These are phyloP conservation scores for Anableps anableps DNA, from an alignment of 2,797 vertebrate genomes.

Conservation along the genomic window DNA sequence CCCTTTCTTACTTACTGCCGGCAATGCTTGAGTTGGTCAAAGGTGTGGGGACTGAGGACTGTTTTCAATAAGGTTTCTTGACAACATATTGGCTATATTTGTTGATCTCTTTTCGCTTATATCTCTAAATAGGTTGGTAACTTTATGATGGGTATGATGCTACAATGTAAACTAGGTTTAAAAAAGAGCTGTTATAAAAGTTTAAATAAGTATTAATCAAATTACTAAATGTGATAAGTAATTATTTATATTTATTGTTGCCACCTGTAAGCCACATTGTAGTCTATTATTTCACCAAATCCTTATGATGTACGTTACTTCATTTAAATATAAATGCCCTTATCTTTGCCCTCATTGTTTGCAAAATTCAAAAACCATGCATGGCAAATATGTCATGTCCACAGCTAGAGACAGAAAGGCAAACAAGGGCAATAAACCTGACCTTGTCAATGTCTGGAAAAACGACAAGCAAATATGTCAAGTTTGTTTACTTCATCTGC, in stretches of 20 bases:
- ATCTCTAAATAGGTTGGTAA: neutral
- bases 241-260: neutral
- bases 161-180: neutral
- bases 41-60: neutral
- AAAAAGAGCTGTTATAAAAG: neutral
- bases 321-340: neutral
- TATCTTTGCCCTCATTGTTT: neutral
- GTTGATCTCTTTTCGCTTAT: neutral
- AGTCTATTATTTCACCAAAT: neutral
- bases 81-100: neutral
- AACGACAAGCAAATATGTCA: neutral
- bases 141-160: neutral
- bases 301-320: neutral
- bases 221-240: neutral
- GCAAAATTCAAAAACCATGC: neutral
- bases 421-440: neutral
- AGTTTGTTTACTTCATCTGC: neutral
- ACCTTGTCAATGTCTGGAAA: neutral
- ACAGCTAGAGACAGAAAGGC: neutral
- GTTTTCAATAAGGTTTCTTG: neutral
- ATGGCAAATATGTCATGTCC: neutral
- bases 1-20: neutral
- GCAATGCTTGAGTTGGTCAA: neutral
- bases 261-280: neutral
- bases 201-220: neutral